Evolutionary conservation across 2,113 vertebrate genomes (phyloP), one percentile per base, ranked within the genome.

Genomic region (Nyctereutes procyonoides): DNA sequence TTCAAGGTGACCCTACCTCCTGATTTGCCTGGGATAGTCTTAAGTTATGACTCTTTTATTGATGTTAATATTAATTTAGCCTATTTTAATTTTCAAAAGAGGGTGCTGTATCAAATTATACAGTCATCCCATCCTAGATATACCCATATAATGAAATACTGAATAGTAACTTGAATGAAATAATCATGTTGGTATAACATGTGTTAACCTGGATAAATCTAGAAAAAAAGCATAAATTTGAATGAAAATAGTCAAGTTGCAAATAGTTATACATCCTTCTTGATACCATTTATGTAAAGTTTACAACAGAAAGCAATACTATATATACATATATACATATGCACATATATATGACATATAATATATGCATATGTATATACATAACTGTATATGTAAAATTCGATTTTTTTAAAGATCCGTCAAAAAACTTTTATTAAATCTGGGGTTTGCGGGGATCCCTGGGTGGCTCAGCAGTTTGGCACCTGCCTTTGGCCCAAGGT

Each of bases 361-460:
- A 32, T 77, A 38, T 32, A 12, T 60, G 5, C 55, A 0, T 38
- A 74, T 58, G 2, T 38, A 77, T 43, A 69, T 38, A 20, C 14
- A 69, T 9, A 14, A 5, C 20, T 30, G 20, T 63, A n/a, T 82
- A 38, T 38, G 19, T 74, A 48, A 24, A 58, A 6, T 51, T 74
- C 55, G n/a, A 51, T 62, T 82, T 91, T 86, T 79, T 55, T 69
- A 32, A 90, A 96, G 5, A 74, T 77, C 24, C 88, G 6, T 55
- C 73, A 48, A 88, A 97, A 94, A 32, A n/a, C 8, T 51, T 58
- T 85, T 60, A 32, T 77, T 71, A 92, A 88, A 74, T 85, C 26
- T 55, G 14, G 19, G 8, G 13, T 76, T 92, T 43, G 43, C 7
- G 6, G 43, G 43, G 43, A 43, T 43, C 7, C 43, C 43, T 43